Base-by-base conservation (phyloP, 1,140 invertebrate genomes). In the Temnothorax nylanderi region DNA sequence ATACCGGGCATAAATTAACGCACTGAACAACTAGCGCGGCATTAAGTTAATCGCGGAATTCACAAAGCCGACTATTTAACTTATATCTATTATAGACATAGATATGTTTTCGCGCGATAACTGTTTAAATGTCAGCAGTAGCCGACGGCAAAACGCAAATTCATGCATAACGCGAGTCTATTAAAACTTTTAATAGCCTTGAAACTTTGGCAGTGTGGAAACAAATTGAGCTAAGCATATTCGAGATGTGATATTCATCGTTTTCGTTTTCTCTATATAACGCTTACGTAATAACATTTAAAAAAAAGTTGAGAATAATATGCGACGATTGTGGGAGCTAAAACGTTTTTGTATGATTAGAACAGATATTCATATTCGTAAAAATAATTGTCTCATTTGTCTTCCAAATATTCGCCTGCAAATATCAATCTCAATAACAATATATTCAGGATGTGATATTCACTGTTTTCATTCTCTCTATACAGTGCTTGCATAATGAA, bases 181-280 rank as follows among this genome's bases (percentile, higher is more conserved):
- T 47, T 44, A 77, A 64, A 76, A 77, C 2, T 77, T 77, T 62
- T 77, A 62, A 60, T 32, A 37, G 4, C 49, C 56, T 77, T 77
- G 16, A 64, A 37, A 21, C 5, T 11, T 26, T 3, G 3, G 18
- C 26, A 26, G 26, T 5, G 10, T 56, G 2, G 51, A 54, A 56
- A 6, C n/a, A 11, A 75, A 75, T 75, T 54, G 10, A n/a, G 5
- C 18, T 51, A 18, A 54, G 8, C 18, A 37, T n/a, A 75, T 56
- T 37, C 49, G 51, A 54, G 13, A 69, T 16, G 5, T 10, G 34
- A 37, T 65, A 49, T 71, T 44, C 16, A 26, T 71, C 34, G n/a
- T 67, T 32, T 44, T 34, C 32, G 16, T 37, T 47, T 16, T 65
- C 8, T 21, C 21, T 44, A 49, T 49, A 26, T 49, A 49, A 71